phyloP scores from a whole-genome alignment of 2,888 invertebrate species.

The Apamea monoglypha region DNA sequence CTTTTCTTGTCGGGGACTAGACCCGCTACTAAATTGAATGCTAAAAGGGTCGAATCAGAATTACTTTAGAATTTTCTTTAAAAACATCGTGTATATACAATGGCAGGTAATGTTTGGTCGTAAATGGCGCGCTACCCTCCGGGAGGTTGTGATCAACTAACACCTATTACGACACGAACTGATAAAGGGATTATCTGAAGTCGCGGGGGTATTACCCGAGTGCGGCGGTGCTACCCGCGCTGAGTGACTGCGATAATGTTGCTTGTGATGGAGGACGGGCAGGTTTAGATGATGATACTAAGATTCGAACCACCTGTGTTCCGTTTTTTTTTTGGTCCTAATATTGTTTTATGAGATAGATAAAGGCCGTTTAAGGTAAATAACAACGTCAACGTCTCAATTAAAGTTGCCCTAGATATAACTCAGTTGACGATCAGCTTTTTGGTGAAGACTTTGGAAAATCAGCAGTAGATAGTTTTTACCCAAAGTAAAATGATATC shows the following conservation, averaged over 20 bases:
- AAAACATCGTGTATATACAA: constrained; percentile 1
- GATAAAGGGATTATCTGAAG: constrained; percentile 51
- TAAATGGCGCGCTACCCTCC: constrained; percentile 9
- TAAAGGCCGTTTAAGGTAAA: background rate
- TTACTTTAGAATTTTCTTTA: background rate
- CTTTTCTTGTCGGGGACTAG: background rate
- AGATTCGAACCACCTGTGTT: background rate
- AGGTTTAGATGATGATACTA: constrained; percentile 3
- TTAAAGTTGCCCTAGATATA: background rate
- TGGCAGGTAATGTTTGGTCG: constrained; percentile 22
- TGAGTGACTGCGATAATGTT: constrained; percentile 18
- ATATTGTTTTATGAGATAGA: background rate
- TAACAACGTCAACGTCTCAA: background rate
- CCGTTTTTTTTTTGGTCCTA: background rate
- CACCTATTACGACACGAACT: constrained; percentile 43
- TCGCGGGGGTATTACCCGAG: constrained; percentile 7
- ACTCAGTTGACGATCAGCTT: background rate
- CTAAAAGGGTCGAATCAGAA: background rate
- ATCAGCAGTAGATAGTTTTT: background rate
- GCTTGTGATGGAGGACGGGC: constrained; percentile 2
- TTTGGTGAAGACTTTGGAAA: background rate
- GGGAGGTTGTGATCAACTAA: constrained; percentile 30
- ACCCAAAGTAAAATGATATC: background rate
- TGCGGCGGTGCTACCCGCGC: background rate
- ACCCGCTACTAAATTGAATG: background rate